Percentiles rank a stretch among this genome's conserved stretches.
Conservation (phyloP, 2,888 invertebrate genomes). For the Parasteatoda lunata region DNA sequence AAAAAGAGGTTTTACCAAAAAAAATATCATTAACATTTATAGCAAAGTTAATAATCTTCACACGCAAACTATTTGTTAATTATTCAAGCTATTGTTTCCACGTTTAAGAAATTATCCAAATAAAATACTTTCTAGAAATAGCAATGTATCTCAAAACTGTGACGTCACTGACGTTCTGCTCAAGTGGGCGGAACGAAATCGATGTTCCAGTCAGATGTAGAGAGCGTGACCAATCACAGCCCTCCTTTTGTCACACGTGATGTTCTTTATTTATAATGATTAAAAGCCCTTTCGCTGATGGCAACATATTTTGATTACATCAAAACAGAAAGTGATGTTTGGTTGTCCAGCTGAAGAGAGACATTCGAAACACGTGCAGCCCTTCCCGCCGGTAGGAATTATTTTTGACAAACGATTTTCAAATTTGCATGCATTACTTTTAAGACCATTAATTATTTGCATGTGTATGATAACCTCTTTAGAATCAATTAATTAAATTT, state of each 20-base stretch:
- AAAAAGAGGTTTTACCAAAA: too few species aligned
- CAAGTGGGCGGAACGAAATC: conserved; percentile 45
- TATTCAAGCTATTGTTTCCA: neutral
- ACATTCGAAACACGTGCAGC: conserved; percentile 19
- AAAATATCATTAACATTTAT: too few species aligned
- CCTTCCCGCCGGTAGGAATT: neutral
- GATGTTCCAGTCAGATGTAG: conserved; percentile 49
- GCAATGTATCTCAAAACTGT: conserved; percentile 16
- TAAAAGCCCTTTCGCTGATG: conserved; percentile 20
- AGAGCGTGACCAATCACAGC: conserved; percentile 37
- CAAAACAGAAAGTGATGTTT: conserved; percentile 13
- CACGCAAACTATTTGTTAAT: too few species aligned
- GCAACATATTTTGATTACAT: conserved; percentile 46
- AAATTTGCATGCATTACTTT: neutral
- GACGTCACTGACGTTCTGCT: conserved; percentile 55
- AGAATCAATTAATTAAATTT: too few species aligned
- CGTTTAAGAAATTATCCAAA: neutral
- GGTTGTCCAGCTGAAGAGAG: neutral
- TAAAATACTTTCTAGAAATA: conserved; percentile 36
- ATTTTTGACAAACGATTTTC: neutral
- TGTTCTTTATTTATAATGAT: conserved; percentile 28
- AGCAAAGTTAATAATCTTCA: too few species aligned
- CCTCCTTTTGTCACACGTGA: conserved; percentile 30
- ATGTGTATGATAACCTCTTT: too few species aligned
- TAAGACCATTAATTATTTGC: too few species aligned